Evolutionary conservation across 2,797 vertebrate species (phyloP), one percentile per base, ranked within the genome.

Genomic region (Rhinogobio ventralis): DNA sequence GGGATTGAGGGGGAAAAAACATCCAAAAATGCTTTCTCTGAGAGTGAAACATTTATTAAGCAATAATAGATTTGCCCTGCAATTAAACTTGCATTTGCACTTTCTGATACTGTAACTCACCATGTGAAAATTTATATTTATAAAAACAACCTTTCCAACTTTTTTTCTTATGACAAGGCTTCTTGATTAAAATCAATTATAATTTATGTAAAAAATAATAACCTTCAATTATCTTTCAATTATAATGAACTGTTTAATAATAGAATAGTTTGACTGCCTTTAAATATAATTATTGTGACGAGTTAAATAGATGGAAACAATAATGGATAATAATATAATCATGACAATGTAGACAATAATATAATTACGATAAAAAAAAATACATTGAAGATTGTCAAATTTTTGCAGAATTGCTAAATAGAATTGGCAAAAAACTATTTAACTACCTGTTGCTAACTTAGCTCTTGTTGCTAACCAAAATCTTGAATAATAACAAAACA

Each of bases 371-470:
- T n/a, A n/a, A 33, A 74, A 73, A 11, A 6, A 30, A 73, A 4
- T 71, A 17, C 42, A 71, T 19, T 45, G 39, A n/a, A 15, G 14
- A 45, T 8, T 14, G 11, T 14, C 36, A 25, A 1, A 13, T 60
- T 15, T 30, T 17, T 7, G 8, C 66, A 39, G 3, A 79, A 79
- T 15, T 60, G 75, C 23, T 30, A 7, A 39, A 45, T 57, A 30
- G 10, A 75, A 15, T 15, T 39, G 17, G n/a, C 20, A 5, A 7
- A 46, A 62, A 42, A 45, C 8, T n/a, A 46, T 45, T 11, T 0
- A n/a, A 39, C 49, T 46, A 79, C 77, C 60, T 79, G 77, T 66
- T 79, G 51, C 51, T 55, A 76, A 36, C 19, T 28, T 1, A 51
- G 17, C 5, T 51, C 49, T 51, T 51, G 15, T 51, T 39, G 55